Evolutionary conservation across 2,888 invertebrate species (phyloP), one percentile per base, ranked within the genome.

Genomic region (Dione vanillae): DNA sequence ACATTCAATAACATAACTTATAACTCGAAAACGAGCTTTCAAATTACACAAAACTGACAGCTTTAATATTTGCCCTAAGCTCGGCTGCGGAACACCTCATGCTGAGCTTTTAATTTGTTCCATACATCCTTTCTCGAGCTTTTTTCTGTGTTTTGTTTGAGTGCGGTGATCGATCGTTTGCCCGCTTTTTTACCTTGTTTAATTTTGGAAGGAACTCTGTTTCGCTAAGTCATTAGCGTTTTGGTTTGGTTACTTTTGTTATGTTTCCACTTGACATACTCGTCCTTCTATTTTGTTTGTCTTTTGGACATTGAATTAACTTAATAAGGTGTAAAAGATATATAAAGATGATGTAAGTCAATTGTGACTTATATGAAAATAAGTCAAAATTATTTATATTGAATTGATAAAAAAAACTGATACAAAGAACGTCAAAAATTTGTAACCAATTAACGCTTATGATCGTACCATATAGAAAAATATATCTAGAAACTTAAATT

Each of bases 51-150:
- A 78, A 78, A 84, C 89, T 91, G 91, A 92, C 92, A 92, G 91
- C 83, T 91, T 91, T 91, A 91, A 92, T 92, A 92, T 91, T 91
- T 89, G 89, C 89, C 90, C 84, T 90, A 80, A 85, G 86, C 84
- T 77, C 82, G 79, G 77, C 74, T 82, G 80, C 72, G 84, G 81
- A 82, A 83, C 84, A 87, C 87, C 89, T 89, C 92, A 92, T 85
- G 92, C 92, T 92, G 92, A 83, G 92, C 91, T 86, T 92, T 92
- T 92, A 92, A 92, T 92, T 92, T 92, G 92, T 91, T 92, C 90
- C 90, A 86, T 88, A 85, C 90, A 90, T 91, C 92, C 87, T 90
- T 88, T 88, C 90, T 83, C 84, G 87, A 87, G 84, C 83, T 85
- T 87, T 88, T 87, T 90, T 90, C 87, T 91, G 84, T 90, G 85